Evolutionary conservation across 1,140 invertebrate genomes (phyloP), one percentile per base, ranked within the genome.

Genomic region (Goniozus legneri): DNA sequence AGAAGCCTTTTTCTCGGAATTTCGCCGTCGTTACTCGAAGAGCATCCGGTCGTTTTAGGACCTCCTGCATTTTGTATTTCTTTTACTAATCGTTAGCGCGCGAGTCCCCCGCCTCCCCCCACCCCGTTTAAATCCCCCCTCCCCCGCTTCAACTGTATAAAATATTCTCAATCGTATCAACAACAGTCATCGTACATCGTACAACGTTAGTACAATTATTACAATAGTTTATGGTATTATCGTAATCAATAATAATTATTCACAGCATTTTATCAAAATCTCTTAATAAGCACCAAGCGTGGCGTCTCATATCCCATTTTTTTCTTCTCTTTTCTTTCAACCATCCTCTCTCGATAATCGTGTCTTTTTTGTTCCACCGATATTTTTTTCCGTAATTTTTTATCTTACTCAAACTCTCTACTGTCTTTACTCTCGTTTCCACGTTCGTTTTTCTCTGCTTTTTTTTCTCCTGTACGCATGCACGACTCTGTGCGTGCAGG

Each of bases 211-310:
- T 70, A 69, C 68, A 71, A 37, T 61, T 60, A 62, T 69, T 65
- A 67, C 60, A 65, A 63, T 64, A 67, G 56, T 60, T 19, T 69
- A 69, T 67, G 65, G 56, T 71, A 64, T 58, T 41, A 73, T 73
- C 58, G 58, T 73, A 73, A 73, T 72, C 66, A 73, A 71, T 73
- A 69, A 71, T 69, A 69, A 63, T 54, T 73, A 75, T 75, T 75
- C 72, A 75, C 72, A 75, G 72, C 70, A 71, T 75, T 75, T 75
- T 73, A 71, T 75, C 67, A 71, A 73, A 73, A 75, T 71, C 68
- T 73, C 62, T 71, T 71, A 68, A 69, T n/a, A 73, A 73, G 72
- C 72, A 73, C 72, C 72, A 73, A 71, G 64, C 64, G 60, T 70
- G 64, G 63, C 62, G 70, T 62, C 55, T 65, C 47, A 47, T 54